phyloP scores from a whole-genome alignment of 2,797 vertebrate genomes.

The Capromys pilorides region DNA sequence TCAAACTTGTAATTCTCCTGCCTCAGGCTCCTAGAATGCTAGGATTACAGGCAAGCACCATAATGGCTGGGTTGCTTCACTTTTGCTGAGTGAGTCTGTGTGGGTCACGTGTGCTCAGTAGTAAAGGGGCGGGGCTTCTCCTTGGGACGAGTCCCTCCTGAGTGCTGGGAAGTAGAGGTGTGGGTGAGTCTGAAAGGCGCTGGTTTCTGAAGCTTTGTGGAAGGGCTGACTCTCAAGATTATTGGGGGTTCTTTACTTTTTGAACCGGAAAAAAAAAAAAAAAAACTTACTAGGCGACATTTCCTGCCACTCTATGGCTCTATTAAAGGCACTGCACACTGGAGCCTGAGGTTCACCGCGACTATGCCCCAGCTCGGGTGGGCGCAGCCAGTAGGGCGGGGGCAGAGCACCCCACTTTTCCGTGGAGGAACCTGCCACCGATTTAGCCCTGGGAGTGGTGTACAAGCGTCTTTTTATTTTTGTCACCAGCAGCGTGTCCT shows the following conservation, averaged over 20 bases:
- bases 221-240: background rate
- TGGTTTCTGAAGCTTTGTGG: background rate
- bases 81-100: constrained; percentile 21
- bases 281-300: background rate
- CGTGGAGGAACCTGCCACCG: background rate
- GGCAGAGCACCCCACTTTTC: background rate
- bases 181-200: background rate
- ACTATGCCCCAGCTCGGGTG: background rate
- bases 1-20: background rate
- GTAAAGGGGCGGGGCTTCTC: background rate
- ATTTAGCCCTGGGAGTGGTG: constrained; percentile 5
- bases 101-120: background rate
- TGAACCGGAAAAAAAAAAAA: no score
- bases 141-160: background rate
- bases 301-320: background rate
- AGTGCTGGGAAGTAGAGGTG: background rate
- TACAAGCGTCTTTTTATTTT: constrained; percentile 56
- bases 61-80: background rate
- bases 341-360: background rate
- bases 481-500: constrained; percentile 69
- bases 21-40: background rate
- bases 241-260: background rate
- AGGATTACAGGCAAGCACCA: background rate
- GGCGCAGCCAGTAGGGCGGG: background rate
- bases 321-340: background rate